phyloP scores from a whole-genome alignment of 1,140 invertebrate genomes.

The Wasmannia auropunctata region DNA sequence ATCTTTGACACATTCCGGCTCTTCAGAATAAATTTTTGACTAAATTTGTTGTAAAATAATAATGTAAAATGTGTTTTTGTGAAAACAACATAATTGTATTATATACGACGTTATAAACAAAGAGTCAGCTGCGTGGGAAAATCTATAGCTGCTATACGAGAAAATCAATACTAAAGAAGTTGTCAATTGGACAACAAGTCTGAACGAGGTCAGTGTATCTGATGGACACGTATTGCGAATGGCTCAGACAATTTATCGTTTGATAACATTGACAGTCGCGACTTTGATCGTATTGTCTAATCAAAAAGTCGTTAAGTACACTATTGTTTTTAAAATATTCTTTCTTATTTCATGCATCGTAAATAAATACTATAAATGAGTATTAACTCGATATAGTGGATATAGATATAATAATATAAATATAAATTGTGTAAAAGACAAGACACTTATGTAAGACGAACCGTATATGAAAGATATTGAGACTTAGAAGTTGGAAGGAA shows the following conservation, averaged over 20 bases:
- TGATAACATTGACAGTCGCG: background rate
- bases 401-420: background rate
- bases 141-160: background rate
- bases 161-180: slow-evolving; percentile 7
- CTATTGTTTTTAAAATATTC: background rate
- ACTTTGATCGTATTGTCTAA: background rate
- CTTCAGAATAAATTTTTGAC: background rate
- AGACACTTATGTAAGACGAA: background rate
- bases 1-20: background rate
- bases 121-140: background rate
- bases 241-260: background rate
- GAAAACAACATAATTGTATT: background rate
- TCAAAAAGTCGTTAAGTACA: background rate
- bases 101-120: background rate
- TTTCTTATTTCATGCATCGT: background rate
- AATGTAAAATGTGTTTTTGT: background rate
- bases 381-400: background rate
- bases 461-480: background rate
- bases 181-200: background rate
- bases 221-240: background rate
- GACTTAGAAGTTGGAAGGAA: background rate
- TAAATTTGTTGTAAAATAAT: background rate
- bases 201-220: background rate
- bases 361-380: background rate
- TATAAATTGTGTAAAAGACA: too few relatives aligned